These are phyloP conservation scores for Drosophila erecta DNA, from an alignment of 1,140 invertebrate species.

Conservation along the genomic window DNA sequence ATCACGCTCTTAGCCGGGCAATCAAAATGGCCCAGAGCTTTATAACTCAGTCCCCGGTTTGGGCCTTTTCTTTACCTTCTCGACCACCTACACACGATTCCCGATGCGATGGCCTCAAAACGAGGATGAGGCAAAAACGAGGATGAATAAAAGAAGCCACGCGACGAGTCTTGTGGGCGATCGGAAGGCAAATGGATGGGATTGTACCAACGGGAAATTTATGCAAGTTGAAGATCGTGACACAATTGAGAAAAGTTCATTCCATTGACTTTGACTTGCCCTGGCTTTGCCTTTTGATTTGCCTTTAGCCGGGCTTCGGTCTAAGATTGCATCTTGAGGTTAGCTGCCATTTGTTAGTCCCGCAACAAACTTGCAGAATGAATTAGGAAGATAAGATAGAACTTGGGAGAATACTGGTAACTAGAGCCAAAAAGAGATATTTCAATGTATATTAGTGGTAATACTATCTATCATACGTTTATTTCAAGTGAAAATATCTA, in stretches of 20 bases:
- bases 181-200: conserved; percentile 2
- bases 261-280: conserved; percentile 57
- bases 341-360: conserved; percentile 28
- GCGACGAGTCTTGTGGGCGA: conserved; percentile 7
- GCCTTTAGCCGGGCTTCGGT: conserved; percentile 13
- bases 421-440: no score
- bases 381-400: conserved; percentile 1
- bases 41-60: conserved; percentile 28
- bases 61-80: conserved; percentile 11
- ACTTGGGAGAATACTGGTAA: no score
- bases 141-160: conserved; percentile 34
- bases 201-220: conserved; percentile 47
- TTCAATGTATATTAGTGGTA: no score
- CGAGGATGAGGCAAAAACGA: conserved; percentile 1
- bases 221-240: conserved; percentile 80
- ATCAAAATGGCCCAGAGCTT: conserved; percentile 55
- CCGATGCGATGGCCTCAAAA: conserved; percentile 23
- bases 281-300: conserved; percentile 35
- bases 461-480: no score
- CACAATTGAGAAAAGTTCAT: conserved; percentile 75
- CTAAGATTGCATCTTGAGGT: conserved; percentile 4
- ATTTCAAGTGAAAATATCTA: no score
- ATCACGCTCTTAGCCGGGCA: conserved; percentile 58
- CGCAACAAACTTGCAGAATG: conserved; percentile 43
- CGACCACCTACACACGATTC: conserved; percentile 48